Base-by-base conservation (phyloP, 2,113 vertebrate genomes). In the Peucedramus taeniatus region DNA sequence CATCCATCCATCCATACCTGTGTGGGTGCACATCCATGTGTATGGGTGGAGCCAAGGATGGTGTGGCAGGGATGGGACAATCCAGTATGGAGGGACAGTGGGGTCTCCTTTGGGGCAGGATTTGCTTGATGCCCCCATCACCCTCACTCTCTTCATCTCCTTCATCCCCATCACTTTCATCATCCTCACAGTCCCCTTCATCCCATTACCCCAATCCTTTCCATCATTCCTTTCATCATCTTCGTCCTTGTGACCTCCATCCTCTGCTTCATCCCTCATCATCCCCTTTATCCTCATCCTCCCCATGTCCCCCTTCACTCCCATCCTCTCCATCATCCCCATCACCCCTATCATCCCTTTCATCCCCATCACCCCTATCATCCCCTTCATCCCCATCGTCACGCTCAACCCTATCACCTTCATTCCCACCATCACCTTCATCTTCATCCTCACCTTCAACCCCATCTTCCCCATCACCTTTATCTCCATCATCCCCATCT, bases 51-150 rank as follows among this genome's bases (percentile, higher is more conserved):
- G 56, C 22, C 44, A 45, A 28, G 4, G 5, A 2, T 65, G 81
- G 72, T 8, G 57, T 57, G 72, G 42, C 61, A 28, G 7, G 3
- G 8, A 0, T 51, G 71, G 90, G 50, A 12, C 80, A 65, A 45
- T 30, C 30, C 30, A 33, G 11, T 5, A 13, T 3, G 8, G 33
- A 14, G 20, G 12, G 15, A 10, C 37, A 24, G 24, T 2, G 6
- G 5, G 7, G 2, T 40, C 33, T 40, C 14, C 16, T 3, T 10
- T 4, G 28, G 33, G 16, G 5, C 35, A 27, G 57, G 20, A 37
- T 22, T 31, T 5, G 1, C n/a, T 53, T 5, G 0, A 7, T 17
- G 9, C 4, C 14, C n/a, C 15, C 68, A 47, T 37, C 22, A 39
- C 11, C 28, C 21, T 27, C 47, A 11, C 9, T 16, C 6, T 9